Percentiles rank a stretch among this genome's conserved stretches.
Evolutionary conservation across 2,113 vertebrate genomes (phyloP).

Genomic region (Rostratula benghalensis): DNA sequence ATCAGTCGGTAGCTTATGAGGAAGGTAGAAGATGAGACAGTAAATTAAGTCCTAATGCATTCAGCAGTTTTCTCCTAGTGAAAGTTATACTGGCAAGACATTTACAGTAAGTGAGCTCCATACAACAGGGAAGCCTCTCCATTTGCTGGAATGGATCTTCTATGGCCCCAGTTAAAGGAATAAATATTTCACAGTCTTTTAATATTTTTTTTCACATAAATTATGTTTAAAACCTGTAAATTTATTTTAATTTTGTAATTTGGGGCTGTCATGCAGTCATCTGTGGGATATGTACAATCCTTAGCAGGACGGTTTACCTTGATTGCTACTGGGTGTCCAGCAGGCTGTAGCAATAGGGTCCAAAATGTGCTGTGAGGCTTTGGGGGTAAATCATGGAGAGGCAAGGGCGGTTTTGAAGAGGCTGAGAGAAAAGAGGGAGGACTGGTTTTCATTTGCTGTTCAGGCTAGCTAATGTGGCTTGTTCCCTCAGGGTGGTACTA

Average conservation of each 20-base stretch:
- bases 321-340: neutral
- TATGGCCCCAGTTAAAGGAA: neutral
- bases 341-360: neutral
- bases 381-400: neutral
- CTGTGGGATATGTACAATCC: neutral
- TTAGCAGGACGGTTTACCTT: neutral
- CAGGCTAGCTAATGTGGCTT: neutral
- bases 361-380: neutral
- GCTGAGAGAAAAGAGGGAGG: neutral
- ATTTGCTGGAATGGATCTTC: neutral
- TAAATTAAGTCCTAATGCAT: neutral
- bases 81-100: neutral
- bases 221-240: neutral
- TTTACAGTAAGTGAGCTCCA: neutral
- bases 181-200: neutral
- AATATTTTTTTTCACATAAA: too few species aligned
- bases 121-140: neutral
- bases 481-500: neutral
- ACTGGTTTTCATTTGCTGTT: neutral
- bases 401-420: neutral
- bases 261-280: too few species aligned
- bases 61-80: neutral
- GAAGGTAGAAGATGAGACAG: neutral
- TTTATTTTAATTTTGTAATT: neutral
- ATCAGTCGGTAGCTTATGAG: neutral